These are phyloP conservation scores for Macrobrachium nipponense DNA, from an alignment of 1,140 invertebrate species.

Conservation along the genomic window DNA sequence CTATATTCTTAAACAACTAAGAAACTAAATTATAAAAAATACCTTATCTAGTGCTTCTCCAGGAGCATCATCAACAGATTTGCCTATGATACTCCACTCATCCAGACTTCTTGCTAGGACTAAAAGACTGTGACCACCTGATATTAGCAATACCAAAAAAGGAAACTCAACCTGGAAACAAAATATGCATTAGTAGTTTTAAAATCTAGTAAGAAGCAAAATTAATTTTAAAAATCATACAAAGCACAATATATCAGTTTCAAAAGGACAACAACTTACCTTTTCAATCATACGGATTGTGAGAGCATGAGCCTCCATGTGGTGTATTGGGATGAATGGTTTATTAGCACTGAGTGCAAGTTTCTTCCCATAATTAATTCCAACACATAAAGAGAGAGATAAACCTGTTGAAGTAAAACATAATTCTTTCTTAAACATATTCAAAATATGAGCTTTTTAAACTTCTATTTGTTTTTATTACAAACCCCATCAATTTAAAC, in stretches of 20 bases:
- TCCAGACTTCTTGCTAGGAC: constrained; percentile 81
- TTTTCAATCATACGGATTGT: constrained; percentile 80
- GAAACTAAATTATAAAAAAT: neutral
- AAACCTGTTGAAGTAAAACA: constrained; percentile 71
- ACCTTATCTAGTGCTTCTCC: constrained; percentile 94
- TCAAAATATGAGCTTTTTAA: neutral
- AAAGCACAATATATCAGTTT: neutral
- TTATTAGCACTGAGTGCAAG: constrained; percentile 79
- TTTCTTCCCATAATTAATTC: constrained; percentile 86
- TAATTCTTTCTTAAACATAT: too few species aligned
- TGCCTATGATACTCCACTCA: constrained; percentile 84
- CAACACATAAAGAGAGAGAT: constrained; percentile 82
- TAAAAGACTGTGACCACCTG: constrained; percentile 91
- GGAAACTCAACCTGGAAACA: constrained; percentile 82
- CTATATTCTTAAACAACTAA: too few species aligned
- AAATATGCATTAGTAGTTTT: constrained; percentile 55
- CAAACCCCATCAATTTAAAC: too few species aligned
- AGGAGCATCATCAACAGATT: constrained; percentile 85
- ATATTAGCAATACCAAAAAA: constrained; percentile 89
- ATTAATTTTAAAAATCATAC: neutral
- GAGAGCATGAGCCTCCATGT: constrained; percentile 99
- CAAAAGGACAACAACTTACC: constrained; percentile 66
- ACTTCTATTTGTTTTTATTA: too few species aligned
- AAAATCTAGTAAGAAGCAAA: neutral
- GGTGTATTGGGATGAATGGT: constrained; percentile 95